Percentiles rank a stretch among this genome's conserved stretches.
Conservation (phyloP, 2,888 invertebrate species). For the Candidula unifasciata region DNA sequence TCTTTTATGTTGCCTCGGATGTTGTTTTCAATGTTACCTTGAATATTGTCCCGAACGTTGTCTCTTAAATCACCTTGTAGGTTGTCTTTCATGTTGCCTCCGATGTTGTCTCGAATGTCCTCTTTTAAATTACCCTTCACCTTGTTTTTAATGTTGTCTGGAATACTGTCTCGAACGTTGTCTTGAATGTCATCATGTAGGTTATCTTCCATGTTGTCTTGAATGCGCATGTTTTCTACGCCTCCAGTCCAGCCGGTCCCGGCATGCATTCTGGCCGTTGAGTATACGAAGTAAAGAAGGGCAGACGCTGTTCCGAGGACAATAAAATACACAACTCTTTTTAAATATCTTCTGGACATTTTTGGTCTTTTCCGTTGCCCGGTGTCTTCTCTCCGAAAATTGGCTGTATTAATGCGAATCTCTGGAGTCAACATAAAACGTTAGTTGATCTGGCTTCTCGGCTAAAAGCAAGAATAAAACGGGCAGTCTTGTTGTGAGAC, state of each 20-base stretch:
- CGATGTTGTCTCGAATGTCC: neutral
- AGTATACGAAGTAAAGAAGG: neutral
- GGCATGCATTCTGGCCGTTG: neutral
- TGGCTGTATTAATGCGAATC: neutral
- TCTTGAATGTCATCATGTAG: neutral
- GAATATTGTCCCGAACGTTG: too few relatives aligned
- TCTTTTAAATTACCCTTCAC: neutral
- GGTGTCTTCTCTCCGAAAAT: conserved; percentile 1
- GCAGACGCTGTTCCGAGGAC: neutral
- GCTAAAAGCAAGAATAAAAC: too few relatives aligned
- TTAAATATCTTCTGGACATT: conserved; percentile 27
- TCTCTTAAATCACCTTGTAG: neutral
- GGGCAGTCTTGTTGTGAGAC: too few relatives aligned
- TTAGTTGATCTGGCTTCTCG: neutral
- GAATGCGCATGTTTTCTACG: conserved; percentile 13
- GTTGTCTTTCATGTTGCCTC: neutral
- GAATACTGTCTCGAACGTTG: neutral
- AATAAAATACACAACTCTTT: conserved; percentile 10
- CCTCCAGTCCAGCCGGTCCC: neutral
- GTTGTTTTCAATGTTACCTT: too few relatives aligned
- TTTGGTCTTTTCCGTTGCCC: neutral
- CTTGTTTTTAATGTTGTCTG: neutral
- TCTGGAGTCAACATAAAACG: conserved; percentile 24
- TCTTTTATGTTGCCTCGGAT: too few relatives aligned
- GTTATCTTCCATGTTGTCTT: neutral